Base-by-base conservation (phyloP, 2,797 vertebrate genomes). In the Sardinella longiceps region DNA sequence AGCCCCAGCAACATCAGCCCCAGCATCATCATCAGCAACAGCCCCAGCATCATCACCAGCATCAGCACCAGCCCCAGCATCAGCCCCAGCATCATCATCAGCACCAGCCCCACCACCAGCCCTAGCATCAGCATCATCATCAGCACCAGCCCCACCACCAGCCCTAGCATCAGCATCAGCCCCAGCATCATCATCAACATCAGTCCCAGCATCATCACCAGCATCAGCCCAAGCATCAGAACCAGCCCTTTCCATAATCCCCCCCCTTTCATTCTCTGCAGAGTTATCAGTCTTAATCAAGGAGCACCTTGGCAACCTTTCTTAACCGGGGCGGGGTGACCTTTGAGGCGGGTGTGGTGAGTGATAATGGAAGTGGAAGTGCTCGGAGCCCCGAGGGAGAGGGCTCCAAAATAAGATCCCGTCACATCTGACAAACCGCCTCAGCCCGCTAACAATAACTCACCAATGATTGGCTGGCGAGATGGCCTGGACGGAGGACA, bases 371-470 rank as follows among this genome's bases (percentile, higher is more conserved):
- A 88, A 83, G 66, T 25, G 77, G 83, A 66, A 85, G 83, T 56
- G 74, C 63, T 77, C 28, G 84, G 33, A 81, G 77, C 82, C 82
- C 87, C 81, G 81, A 56, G 86, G 85, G 84, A 82, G 82, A 86
- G 63, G 82, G 80, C 80, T 82, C 7, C 85, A 66, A 88, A 90
- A 89, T 87, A 81, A 87, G 87, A 83, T 88, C 87, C 84, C 70
- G 87, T 83, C 82, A 87, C 83, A 83, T 86, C 86, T 91, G 88
- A 90, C 87, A 87, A 89, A 88, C 83, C 82, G 51, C 84, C 85
- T 86, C 82, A 63, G 37, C 74, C 80, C 85, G 83, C 15, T n/a
- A 81, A 89, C 85, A 86, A 87, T 88, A 85, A 88, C 86, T 90
- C 63, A 87, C 86, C 85, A 83, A 80, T 81, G 83, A 85, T 77